Evolutionary conservation across 2,797 vertebrate genomes (phyloP), one percentile per base, ranked within the genome.

Genomic region (Sebastes steindachneri): DNA sequence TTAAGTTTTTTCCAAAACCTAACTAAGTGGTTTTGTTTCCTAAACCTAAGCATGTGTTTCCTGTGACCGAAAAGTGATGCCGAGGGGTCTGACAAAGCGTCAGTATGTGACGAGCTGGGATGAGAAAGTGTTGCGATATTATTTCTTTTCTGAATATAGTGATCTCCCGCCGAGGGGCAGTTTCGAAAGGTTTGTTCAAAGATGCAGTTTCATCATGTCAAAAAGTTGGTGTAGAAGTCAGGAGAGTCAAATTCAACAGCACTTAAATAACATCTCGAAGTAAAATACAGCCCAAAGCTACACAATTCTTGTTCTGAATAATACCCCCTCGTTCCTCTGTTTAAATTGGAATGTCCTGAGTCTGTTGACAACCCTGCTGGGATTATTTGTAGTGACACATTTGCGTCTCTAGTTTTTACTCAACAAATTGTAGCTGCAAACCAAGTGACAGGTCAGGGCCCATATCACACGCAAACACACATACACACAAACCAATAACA

Each of bases 331-430:
- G 54, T 45, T 54, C 67, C n/a, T 54, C 48, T 51, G 9, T 74
- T 82, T 79, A 85, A 85, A 88, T 77, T 80, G n/a, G 62, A 64
- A 75, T 45, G 70, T 77, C 58, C 53, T 14, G 15, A 69, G 65
- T 69, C 71, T 25, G 66, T 65, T 82, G 82, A 90, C 83, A 89
- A 70, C 35, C 35, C 73, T 59, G 62, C 21, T 29, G 63, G 53
- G 73, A 89, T 86, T 85, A 79, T 69, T 60, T 75, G 57, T 48
- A 51, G 63, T 73, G 63, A 37, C 64, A 1, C 8, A 7, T 78
- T 23, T 45, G 71, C 53, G 23, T 70, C 68, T 75, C 11, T 76
- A 14, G 68, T n/a, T 77, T 92, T 75, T n/a, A 79, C 68, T 62
- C 70, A 35, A 76, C 68, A 68, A 58, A 68, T 73, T 66, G 73